Conservation (phyloP, 37 sponge, comb jelly and placozoan species). For the Aplysina aerophoba region DNA sequence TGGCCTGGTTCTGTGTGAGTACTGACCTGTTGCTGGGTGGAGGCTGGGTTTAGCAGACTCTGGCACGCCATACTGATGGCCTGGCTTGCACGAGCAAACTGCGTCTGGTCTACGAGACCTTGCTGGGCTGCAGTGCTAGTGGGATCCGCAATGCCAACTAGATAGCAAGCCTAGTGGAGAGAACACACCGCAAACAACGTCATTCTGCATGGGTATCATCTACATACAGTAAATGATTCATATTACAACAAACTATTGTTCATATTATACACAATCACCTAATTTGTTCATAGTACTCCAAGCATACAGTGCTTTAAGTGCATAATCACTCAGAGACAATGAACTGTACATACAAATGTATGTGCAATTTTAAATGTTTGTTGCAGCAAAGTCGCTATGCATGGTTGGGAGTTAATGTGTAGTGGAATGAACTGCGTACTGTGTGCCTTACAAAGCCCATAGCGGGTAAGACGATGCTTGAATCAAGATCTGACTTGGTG, state of each 20-base stretch:
- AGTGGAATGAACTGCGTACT: too few species aligned
- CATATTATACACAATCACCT: too few species aligned
- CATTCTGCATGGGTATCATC: background rate
- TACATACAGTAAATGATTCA: conserved; percentile 1
- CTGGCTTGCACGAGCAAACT: conserved; percentile 86
- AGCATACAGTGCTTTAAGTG: background rate
- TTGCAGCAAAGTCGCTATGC: too few species aligned
- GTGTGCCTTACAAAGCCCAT: background rate
- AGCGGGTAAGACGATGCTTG: background rate
- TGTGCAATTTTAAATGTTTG: too few species aligned
- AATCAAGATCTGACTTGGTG: background rate
- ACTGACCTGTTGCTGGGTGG: conserved; percentile 75
- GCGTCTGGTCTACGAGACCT: conserved; percentile 85
- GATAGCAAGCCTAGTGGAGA: conserved; percentile 80
- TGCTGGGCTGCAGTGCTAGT: conserved; percentile 85
- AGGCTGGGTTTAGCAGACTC: conserved; percentile 68
- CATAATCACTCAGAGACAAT: background rate
- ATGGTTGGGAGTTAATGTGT: too few species aligned
- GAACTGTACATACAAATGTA: too few species aligned
- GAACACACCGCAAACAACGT: background rate
- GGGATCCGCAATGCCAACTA: conserved; percentile 94
- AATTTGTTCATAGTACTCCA: background rate
- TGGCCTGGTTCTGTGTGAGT: too few species aligned
- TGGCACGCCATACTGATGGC: conserved; percentile 89
- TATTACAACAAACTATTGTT: too few species aligned